phyloP scores from a whole-genome alignment of 1,140 invertebrate genomes.

The Chrysopa pallens region DNA sequence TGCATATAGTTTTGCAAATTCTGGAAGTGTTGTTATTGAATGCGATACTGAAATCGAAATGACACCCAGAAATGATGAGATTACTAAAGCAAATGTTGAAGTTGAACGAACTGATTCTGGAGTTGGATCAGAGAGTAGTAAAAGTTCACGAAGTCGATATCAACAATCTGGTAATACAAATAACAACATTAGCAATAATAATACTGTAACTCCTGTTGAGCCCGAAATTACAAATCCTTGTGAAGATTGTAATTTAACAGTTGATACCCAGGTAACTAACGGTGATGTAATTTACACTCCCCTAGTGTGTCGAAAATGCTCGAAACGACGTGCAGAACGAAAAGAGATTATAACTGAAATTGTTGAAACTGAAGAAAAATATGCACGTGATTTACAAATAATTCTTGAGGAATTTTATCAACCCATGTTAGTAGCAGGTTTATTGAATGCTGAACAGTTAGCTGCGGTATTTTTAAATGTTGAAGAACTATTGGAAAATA shows the following conservation, averaged over 20 bases:
- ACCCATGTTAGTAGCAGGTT: conserved; percentile 77
- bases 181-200: no score
- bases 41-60: conserved; percentile 35
- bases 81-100: conserved; percentile 32
- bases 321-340: conserved; percentile 69
- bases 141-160: conserved; percentile 58
- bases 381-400: conserved; percentile 79
- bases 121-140: conserved; percentile 81
- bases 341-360: conserved; percentile 93
- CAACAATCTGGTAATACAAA: conserved; percentile 25
- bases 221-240: conserved; percentile 34
- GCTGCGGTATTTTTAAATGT: conserved; percentile 86
- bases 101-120: conserved; percentile 86
- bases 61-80: conserved; percentile 27
- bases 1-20: conserved; percentile 32
- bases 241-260: conserved; percentile 56
- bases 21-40: conserved; percentile 30
- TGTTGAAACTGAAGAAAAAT: conserved; percentile 90
- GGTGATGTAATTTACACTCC: conserved; percentile 53
- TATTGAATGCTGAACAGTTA: conserved; percentile 62
- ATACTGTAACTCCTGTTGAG: conserved; percentile 6
- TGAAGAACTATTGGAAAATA: conserved; percentile 81
- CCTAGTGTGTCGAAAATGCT: conserved; percentile 71
- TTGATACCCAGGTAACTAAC: conserved; percentile 49
- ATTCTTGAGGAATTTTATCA: conserved; percentile 87